These are phyloP conservation scores for Melanocharis versteri DNA, from an alignment of 2,113 vertebrate genomes.

Conservation along the genomic window DNA sequence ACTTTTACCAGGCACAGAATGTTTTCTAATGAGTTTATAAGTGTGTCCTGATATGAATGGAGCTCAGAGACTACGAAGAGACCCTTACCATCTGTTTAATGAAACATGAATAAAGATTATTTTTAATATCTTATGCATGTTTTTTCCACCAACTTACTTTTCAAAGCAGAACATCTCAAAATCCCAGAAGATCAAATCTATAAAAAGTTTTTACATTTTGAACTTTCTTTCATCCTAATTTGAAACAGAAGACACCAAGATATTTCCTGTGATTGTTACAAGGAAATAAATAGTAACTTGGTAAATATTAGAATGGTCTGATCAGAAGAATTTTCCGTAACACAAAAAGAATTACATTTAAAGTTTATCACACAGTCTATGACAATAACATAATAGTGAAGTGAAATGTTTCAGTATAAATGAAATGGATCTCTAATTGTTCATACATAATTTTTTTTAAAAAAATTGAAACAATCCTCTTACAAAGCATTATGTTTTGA, in stretches of 20 bases:
- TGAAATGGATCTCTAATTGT: background rate
- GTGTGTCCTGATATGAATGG: background rate
- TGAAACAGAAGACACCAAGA: background rate
- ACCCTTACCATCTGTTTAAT: background rate
- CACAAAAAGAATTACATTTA: background rate
- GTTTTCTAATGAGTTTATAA: background rate
- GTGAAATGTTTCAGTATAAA: background rate
- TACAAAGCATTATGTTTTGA: background rate
- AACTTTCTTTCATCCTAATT: constrained; percentile 10
- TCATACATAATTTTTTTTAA: background rate
- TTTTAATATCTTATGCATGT: background rate
- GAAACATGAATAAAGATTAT: background rate
- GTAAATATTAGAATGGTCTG: background rate
- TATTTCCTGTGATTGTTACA: background rate
- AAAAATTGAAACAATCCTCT: background rate
- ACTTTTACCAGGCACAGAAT: background rate
- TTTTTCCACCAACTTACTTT: background rate
- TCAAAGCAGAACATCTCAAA: constrained; percentile 10
- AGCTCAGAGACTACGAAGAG: background rate
- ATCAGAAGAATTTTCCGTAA: background rate
- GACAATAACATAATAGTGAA: background rate
- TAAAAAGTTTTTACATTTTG: background rate
- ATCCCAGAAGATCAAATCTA: background rate
- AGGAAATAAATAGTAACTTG: background rate
- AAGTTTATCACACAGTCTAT: background rate